Evolutionary conservation across 2,113 vertebrate genomes (phyloP).

Genomic region (Melozone crissalis): DNA sequence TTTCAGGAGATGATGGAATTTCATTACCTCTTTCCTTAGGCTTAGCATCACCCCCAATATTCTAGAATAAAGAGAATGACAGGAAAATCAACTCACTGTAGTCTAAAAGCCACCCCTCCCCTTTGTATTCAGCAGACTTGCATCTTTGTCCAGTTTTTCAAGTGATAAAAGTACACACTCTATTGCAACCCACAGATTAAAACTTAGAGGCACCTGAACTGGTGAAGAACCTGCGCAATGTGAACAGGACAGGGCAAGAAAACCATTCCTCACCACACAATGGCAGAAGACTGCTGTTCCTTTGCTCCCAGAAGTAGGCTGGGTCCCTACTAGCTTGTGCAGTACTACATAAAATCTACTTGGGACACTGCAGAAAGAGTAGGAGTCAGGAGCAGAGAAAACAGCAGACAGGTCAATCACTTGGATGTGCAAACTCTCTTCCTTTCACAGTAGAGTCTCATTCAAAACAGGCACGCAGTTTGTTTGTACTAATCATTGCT

Average conservation of each 20-base stretch:
- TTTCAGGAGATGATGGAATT: constrained; percentile 77
- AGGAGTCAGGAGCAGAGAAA: neutral
- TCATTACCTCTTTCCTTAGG: constrained; percentile 79
- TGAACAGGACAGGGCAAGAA: neutral
- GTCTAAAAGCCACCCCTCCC: neutral
- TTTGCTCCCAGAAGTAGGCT: neutral
- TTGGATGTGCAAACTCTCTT: neutral
- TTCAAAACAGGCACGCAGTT: neutral
- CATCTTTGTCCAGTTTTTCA: neutral
- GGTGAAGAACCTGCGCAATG: neutral
- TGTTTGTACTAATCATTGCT: neutral
- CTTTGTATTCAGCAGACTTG: neutral
- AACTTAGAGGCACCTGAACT: neutral
- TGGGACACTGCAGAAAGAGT: neutral
- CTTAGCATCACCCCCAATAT: constrained; percentile 79
- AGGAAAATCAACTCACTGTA: neutral
- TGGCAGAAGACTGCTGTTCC: neutral
- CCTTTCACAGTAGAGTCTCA: neutral
- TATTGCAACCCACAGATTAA: neutral
- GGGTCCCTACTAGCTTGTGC: neutral
- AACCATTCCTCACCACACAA: neutral
- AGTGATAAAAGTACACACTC: neutral
- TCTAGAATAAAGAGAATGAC: constrained; percentile 71
- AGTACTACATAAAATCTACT: neutral
- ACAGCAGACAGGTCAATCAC: neutral